phyloP scores from a whole-genome alignment of 2,888 invertebrate genomes.

The Ophonus ardosiacus region DNA sequence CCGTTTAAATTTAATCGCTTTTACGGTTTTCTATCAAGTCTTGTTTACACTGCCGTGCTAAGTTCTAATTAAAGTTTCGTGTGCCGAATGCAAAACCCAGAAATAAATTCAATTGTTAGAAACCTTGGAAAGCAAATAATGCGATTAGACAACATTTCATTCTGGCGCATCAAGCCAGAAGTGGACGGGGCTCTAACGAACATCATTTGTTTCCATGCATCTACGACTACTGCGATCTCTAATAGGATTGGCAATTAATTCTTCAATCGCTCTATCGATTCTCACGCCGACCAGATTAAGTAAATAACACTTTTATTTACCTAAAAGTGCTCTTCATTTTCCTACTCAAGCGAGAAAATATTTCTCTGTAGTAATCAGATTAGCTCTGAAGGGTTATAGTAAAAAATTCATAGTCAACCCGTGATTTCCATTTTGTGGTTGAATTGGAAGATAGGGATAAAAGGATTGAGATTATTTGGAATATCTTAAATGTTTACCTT shows the following conservation, averaged over 20 bases:
- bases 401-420: constrained; percentile 25
- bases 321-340: constrained; percentile 44
- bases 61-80: constrained; percentile 1
- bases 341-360: constrained; percentile 23
- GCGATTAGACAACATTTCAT: constrained; percentile 42
- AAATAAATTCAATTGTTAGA: constrained; percentile 29
- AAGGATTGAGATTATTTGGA: constrained; percentile 20
- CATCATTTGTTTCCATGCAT: constrained; percentile 55
- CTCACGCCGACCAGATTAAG: constrained; percentile 34
- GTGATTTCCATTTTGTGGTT: constrained; percentile 47
- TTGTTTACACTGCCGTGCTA: background rate
- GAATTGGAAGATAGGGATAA: background rate
- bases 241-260: constrained; percentile 59
- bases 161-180: constrained; percentile 28
- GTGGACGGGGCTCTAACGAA: constrained; percentile 34
- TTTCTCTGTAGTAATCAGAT: constrained; percentile 44
- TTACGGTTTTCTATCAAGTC: background rate
- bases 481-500: constrained; percentile 34
- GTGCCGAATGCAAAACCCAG: constrained; percentile 4
- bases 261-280: constrained; percentile 45
- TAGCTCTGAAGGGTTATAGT: constrained; percentile 1
- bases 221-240: constrained; percentile 36
- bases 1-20: too few species aligned
- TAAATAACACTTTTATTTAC: constrained; percentile 57
- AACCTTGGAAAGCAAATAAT: constrained; percentile 34